Conservation (phyloP, 92 coral and sea anemone species). For the Siderastrea radians region DNA sequence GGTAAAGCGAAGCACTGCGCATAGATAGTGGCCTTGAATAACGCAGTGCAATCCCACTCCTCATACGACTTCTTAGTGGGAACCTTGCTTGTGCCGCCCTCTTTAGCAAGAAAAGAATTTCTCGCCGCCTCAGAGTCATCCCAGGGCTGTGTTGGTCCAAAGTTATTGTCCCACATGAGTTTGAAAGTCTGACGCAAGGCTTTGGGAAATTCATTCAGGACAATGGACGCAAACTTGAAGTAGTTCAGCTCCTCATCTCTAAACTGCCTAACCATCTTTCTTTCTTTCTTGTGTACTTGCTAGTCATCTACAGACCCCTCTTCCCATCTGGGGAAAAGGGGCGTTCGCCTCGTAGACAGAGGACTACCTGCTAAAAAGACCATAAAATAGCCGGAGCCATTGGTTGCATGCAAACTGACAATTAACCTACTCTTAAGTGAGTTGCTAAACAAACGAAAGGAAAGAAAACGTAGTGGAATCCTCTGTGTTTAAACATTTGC, state of each 20-base stretch:
- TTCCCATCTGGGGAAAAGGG: no score
- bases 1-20: background rate
- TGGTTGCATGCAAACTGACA: no score
- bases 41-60: background rate
- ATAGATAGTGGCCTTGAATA: background rate
- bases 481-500: no score
- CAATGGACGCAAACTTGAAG: background rate
- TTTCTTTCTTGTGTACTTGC: no score
- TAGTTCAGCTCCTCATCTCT: background rate
- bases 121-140: background rate
- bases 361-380: no score
- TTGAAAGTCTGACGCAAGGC: background rate
- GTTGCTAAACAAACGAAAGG: no score
- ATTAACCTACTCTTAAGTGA: no score
- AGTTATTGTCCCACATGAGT: background rate
- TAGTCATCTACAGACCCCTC: no score
- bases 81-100: background rate
- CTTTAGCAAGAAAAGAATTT: slow-evolving; percentile 7
- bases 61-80: no score
- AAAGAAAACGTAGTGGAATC: no score
- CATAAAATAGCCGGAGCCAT: no score
- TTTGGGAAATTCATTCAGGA: background rate
- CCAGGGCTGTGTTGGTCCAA: background rate
- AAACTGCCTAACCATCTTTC: background rate
- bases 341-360: no score